Evolutionary conservation across 2,888 invertebrate genomes (phyloP), one percentile per base, ranked within the genome.

Genomic region (Nomada ferruginata): DNA sequence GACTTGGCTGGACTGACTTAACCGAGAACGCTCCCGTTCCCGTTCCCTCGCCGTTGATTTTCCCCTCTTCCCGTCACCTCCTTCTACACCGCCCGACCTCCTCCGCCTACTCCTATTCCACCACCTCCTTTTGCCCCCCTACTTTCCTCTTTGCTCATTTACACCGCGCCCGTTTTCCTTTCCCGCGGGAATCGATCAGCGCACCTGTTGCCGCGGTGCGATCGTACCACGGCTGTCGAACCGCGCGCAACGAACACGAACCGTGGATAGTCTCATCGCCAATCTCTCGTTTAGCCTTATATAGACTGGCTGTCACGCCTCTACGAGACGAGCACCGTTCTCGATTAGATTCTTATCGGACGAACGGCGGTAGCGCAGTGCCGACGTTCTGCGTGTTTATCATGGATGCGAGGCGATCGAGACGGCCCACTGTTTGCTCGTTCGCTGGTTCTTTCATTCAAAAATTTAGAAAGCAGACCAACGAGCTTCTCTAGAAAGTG

Each of bases 401-500:
- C 82, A 18, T 7, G 20, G 13, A 23, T 66, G 20, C 10, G 9
- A 29, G 15, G 15, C 15, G 20, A 36, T 13, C 20, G 2, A 3
- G 4, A 15, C 20, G 36, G n/a, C 18, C 0, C 4, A 9, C n/a
- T 36, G 50, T 36, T 36, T 53, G 15, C 36, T 5, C 18, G 23
- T 26, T 53, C 36, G 10, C 10, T 53, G 20, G 15, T 18, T 50
- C 7, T 18, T 53, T 66, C 59, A 55, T 61, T 83, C 70, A 74
- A 83, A 85, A 85, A 76, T 83, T 85, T 83, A 83, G 83, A 83
- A 85, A 85, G 85, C 83, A 79, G 80, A 52, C 75, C 64, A 55
- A 69, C 79, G 20, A 53, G 72, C 64, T 61, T 20, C 63, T 60
- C 66, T 83, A 84, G 84, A 78, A 80, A 79, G 76, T 74, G 63